phyloP scores from a whole-genome alignment of 2,113 vertebrate genomes.

The Pionites leucogaster region DNA sequence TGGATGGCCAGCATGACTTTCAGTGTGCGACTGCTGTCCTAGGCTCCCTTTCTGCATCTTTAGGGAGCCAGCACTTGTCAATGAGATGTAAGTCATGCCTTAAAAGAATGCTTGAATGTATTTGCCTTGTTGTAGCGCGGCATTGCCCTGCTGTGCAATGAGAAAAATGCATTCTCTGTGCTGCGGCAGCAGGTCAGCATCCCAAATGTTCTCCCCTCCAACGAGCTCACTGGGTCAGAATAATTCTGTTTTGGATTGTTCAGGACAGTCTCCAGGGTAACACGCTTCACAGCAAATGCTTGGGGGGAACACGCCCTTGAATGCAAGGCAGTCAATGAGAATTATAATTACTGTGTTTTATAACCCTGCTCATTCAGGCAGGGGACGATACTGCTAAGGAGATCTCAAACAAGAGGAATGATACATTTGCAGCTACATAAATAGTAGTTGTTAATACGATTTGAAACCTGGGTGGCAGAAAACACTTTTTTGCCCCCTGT shows the following conservation, averaged over 20 bases:
- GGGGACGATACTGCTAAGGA: background rate
- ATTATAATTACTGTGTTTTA: conserved; percentile 55
- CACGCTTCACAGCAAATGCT: conserved; percentile 12
- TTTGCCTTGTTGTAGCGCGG: background rate
- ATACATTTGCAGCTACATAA: background rate
- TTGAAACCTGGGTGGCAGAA: background rate
- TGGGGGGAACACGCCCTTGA: conserved; percentile 31
- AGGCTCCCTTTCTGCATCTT: background rate
- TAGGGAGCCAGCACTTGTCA: background rate
- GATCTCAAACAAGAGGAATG: background rate
- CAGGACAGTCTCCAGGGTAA: conserved; percentile 54
- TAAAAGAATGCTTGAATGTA: background rate
- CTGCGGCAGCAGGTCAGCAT: conserved; percentile 37
- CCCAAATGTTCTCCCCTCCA: conserved; percentile 30
- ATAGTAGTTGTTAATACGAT: background rate
- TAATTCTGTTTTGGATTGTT: conserved; percentile 55
- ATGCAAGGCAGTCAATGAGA: conserved; percentile 58
- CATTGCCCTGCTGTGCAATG: conserved; percentile 29
- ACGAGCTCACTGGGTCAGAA: conserved; percentile 50
- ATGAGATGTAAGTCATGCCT: conserved; percentile 12
- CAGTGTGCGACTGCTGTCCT: background rate
- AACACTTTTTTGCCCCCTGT: background rate
- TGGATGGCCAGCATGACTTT: background rate
- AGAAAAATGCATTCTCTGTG: conserved; percentile 33
- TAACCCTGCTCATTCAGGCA: conserved; percentile 47